Conservation (phyloP, 2,797 vertebrate genomes). For the Poeciliopsis presidionis region DNA sequence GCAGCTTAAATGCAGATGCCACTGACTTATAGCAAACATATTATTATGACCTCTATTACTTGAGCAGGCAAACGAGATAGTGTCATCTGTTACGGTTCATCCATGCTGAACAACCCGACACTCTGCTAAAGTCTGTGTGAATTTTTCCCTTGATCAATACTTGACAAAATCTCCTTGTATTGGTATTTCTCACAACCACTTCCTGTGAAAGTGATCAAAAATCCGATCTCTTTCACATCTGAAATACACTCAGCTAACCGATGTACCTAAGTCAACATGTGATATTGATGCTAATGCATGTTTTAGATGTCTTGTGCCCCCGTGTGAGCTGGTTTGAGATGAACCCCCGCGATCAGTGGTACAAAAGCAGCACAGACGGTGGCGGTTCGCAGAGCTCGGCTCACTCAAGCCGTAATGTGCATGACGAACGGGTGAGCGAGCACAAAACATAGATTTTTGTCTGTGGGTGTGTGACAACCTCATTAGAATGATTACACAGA, state of each 20-base stretch:
- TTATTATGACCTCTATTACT: neutral
- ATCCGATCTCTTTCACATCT: neutral
- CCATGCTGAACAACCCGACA: neutral
- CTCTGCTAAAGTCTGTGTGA: neutral
- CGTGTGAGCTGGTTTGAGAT: neutral
- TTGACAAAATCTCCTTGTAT: neutral
- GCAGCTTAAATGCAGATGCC: neutral
- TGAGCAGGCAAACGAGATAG: neutral
- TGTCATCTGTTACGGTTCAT: neutral
- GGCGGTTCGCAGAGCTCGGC: neutral
- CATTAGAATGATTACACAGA: constrained; percentile 6
- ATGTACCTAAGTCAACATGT: neutral
- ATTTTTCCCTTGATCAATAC: neutral
- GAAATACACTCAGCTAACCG: neutral
- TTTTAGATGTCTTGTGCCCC: neutral
- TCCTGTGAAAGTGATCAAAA: neutral
- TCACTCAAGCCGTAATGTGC: neutral
- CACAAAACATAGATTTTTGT: neutral
- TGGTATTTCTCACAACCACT: neutral
- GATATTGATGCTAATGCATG: neutral
- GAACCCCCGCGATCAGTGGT: neutral
- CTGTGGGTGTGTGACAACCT: constrained; percentile 6
- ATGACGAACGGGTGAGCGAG: neutral
- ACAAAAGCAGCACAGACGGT: neutral
- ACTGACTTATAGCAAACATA: neutral